Evolutionary conservation across 1,140 invertebrate species (phyloP), one percentile per base, ranked within the genome.

Genomic region (Pseudomyrmex sp.): DNA sequence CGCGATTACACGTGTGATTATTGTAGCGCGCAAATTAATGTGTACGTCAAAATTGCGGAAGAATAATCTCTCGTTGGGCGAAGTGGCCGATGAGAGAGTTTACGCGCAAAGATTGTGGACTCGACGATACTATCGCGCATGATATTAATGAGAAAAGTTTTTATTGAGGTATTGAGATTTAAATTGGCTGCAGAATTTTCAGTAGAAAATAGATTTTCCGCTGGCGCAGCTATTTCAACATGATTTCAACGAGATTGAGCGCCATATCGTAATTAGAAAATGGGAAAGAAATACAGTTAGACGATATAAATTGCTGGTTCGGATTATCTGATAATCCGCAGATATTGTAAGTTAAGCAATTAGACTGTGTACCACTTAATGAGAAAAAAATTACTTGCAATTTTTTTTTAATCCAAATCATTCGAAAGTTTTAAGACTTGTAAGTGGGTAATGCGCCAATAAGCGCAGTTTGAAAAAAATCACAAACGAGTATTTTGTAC

Each of bases 11-110:
- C 44, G 58, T 50, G 58, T 50, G 12, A 26, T 2, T 58, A 59
- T 70, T 48, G 74, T 56, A 20, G 35, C 62, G 74, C 26, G 65
- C 5, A 54, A 79, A 70, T 79, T 79, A 48, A 79, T 46, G 66
- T 20, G 52, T 26, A 70, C 15, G 15, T 52, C 20, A 18, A 35
- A 35, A 35, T 35, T 35, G 20, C 48, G 15, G 35, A 56, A 44
- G 46, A 69, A 44, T 23, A 56, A 69, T 56, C 52, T 68, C 35
- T 58, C 15, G 44, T 66, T 23, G 20, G 15, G 15, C 15, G 63
- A 68, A 58, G 52, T 58, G 7, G 35, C 18, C 48, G 44, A 59
- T 70, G 44, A 59, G 44, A 59, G 69, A 35, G 69, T 70, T 69
- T 52, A 59, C 48, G 12, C n/a, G 23, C 23, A 9, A 35, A 70